Percentiles rank a stretch among this genome's conserved stretches.
These are phyloP conservation scores for Zenarchopterus dispar DNA, from an alignment of 2,797 vertebrate genomes.

Conservation along the genomic window DNA sequence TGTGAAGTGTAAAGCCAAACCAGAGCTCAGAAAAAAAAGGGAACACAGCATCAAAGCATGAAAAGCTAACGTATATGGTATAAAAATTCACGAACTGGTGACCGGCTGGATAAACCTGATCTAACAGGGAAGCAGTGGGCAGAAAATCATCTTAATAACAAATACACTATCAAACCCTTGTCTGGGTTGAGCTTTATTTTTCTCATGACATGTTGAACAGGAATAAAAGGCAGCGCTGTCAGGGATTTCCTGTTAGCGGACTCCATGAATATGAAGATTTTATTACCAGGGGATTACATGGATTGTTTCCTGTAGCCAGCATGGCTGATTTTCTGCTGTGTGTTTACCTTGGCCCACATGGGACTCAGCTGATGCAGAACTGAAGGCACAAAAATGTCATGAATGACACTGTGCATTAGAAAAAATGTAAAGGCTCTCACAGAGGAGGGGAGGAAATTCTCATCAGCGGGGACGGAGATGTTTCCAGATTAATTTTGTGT, in stretches of 20 bases:
- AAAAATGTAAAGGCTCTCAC: slow-evolving; percentile 10
- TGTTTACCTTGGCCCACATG: slow-evolving; percentile 76
- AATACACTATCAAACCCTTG: slow-evolving; percentile 35
- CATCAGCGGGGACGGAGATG: slow-evolving; percentile 2
- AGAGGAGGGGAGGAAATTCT: background rate
- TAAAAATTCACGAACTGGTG: slow-evolving; percentile 5
- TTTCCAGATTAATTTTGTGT: background rate
- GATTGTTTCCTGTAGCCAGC: slow-evolving; percentile 75
- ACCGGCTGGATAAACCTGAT: slow-evolving; percentile 22
- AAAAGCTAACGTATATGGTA: background rate
- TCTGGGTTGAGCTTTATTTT: slow-evolving; percentile 50
- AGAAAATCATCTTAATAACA: slow-evolving; percentile 27
- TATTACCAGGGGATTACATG: slow-evolving; percentile 73
- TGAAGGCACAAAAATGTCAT: slow-evolving; percentile 33
- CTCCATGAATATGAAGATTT: slow-evolving; percentile 69
- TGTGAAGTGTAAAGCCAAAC: slow-evolving; percentile 39
- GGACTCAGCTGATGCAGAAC: slow-evolving; percentile 63
- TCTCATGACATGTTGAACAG: slow-evolving; percentile 46
- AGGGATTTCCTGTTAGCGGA: slow-evolving; percentile 75
- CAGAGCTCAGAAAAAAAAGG: background rate
- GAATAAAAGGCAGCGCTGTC: slow-evolving; percentile 63
- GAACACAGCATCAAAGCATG: background rate
- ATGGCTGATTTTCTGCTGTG: slow-evolving; percentile 70
- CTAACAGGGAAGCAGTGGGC: background rate
- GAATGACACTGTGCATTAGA: slow-evolving; percentile 46